Conservation (phyloP, 2,113 vertebrate genomes). For the Austrofundulus limnaeus region DNA sequence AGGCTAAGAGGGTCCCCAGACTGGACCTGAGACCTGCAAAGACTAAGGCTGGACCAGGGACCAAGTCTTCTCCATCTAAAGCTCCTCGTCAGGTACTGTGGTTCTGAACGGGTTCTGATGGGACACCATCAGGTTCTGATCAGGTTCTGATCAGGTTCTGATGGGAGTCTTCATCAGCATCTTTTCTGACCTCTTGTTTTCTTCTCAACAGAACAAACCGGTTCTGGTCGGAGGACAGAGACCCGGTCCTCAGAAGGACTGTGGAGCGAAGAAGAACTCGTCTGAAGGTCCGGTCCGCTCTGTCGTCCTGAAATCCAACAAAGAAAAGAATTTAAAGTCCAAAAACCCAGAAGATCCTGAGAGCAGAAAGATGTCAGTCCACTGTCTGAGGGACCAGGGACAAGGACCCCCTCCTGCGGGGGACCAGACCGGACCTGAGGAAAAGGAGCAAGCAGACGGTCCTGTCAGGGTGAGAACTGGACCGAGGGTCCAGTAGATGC, state of each 20-base stretch:
- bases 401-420: no score
- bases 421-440: background rate
- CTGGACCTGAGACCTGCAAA: constrained; percentile 53
- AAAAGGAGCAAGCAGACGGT: background rate
- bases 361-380: background rate
- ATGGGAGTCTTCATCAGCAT: background rate
- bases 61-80: constrained; percentile 21
- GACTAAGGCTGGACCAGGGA: constrained; percentile 55
- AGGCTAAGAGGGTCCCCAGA: constrained; percentile 42
- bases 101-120: no score
- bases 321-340: constrained; percentile 13
- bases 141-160: no score
- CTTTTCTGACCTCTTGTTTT: background rate
- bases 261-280: constrained; percentile 20
- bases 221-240: constrained; percentile 32
- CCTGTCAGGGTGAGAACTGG: constrained; percentile 30
- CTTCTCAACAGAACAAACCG: constrained; percentile 28
- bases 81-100: constrained; percentile 48
- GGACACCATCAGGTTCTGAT: no score
- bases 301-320: constrained; percentile 19
- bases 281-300: constrained; percentile 45
- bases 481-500: no score
- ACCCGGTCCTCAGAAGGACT: constrained; percentile 26
- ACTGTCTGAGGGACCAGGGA: constrained; percentile 37
- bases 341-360: constrained; percentile 1